Base-by-base conservation (phyloP, 2,113 vertebrate genomes). In the Clarias gariepinus region DNA sequence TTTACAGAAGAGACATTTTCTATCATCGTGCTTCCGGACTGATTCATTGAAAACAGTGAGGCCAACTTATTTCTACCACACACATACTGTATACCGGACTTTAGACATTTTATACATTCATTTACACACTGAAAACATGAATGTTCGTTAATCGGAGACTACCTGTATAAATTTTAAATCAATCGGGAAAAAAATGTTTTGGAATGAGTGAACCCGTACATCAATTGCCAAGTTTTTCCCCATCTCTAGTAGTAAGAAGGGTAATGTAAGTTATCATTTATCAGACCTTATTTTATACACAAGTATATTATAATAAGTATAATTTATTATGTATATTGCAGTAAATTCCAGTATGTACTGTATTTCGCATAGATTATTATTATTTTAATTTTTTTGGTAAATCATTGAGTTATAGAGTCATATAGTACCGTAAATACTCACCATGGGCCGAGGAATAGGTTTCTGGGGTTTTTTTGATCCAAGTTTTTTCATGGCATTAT, bases 381-480 rank as follows among this genome's bases (percentile, higher is more conserved):
- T n/a, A n/a, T n/a, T n/a, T n/a, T n/a, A n/a, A 36, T 30, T 66
- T 28, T n/a, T 68, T 36, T 71, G 18, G 16, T 21, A 8, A 33
- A 36, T 41, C 36, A 25, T 13, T 74, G 11, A 47, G 47, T 47
- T 8, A 47, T 47, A 47, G 7, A 8, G 47, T 47, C 6, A 47
- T 47, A 47, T 7, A 47, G 47, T 47, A 47, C 7, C 47, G 47
- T 47, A 47, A 47, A 55, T 66, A 68, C 95, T 95, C 93, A 99
- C 98, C 95, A 95, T 33, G 1, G 98, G 98, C 63, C 98, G 90
- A 3, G 98, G 98, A 87, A 99, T 99, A 77, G 98, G 98, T 84
- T 99, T 99, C 94, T 99, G 98, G 13, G 98, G 98, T 77, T 99
- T 99, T 93, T 99, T 99, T 89, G 98, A 99, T 85, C 98, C 98